These are phyloP conservation scores for Hirtodrosophila duncani DNA, from an alignment of 2,888 invertebrate species.

Conservation along the genomic window DNA sequence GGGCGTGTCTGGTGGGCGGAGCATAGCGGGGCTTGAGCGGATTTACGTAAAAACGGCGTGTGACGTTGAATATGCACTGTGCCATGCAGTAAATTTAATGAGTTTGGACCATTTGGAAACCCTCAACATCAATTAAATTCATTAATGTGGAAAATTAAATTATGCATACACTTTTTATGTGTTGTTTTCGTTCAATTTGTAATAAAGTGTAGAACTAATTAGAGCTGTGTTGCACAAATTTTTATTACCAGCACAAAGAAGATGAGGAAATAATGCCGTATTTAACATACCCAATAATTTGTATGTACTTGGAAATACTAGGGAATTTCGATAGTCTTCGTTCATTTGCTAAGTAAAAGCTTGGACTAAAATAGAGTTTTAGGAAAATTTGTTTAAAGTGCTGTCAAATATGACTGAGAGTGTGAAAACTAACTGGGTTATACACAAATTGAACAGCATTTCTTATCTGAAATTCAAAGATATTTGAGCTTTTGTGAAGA, in stretches of 20 bases:
- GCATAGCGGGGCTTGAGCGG: background rate
- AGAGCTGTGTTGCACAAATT: constrained; percentile 2
- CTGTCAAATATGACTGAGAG: no score
- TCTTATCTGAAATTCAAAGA: no score
- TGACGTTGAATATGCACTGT: background rate
- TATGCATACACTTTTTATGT: constrained; percentile 23
- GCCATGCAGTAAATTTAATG: constrained; percentile 27
- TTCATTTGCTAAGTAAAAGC: no score
- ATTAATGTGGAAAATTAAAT: constrained; percentile 41
- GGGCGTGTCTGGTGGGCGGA: constrained; percentile 6
- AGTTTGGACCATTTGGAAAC: constrained; percentile 22
- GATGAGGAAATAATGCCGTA: background rate
- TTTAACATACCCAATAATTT: no score
- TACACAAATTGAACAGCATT: no score
- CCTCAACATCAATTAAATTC: constrained; percentile 33
- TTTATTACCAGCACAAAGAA: background rate
- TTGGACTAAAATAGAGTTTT: no score
- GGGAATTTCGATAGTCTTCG: no score
- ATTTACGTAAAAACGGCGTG: background rate
- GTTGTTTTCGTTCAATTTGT: constrained; percentile 19
- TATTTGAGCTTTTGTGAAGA: no score
- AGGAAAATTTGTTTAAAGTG: no score
- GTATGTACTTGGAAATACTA: no score
- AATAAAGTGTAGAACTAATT: constrained; percentile 30
- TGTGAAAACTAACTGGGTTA: no score